Conservation (phyloP, 64 coral and sea anemone genomes). For the Platygyra sinensis region DNA sequence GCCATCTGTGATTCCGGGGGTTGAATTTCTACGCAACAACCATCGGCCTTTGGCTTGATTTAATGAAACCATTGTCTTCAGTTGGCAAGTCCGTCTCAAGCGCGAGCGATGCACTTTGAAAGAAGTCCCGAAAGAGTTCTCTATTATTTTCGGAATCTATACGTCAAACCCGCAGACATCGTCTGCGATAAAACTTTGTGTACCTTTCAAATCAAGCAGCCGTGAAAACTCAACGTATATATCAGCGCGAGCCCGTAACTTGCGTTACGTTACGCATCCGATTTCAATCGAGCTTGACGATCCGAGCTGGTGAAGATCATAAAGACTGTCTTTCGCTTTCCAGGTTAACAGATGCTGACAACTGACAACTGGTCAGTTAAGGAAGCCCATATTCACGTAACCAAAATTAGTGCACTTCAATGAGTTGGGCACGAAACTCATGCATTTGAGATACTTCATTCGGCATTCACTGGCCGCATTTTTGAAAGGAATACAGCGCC, state of each 20-base stretch:
- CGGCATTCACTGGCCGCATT: conserved; percentile 49
- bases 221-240: conserved; percentile 14
- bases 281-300: conserved; percentile 2
- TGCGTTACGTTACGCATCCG: conserved; percentile 13
- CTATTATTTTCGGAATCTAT: conserved; percentile 4
- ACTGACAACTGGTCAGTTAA: conserved; percentile 17
- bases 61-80: conserved; percentile 12
- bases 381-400: conserved; percentile 15
- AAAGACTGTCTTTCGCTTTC: conserved; percentile 27
- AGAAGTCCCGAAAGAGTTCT: background rate
- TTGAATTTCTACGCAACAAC: background rate
- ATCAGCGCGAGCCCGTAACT: background rate
- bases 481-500: conserved; percentile 50
- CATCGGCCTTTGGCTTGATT: background rate
- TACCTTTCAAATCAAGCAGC: conserved; percentile 31
- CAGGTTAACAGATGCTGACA: background rate
- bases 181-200: conserved; percentile 30
- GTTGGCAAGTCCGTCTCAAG: background rate
- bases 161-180: background rate
- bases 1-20: background rate
- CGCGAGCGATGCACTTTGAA: background rate
- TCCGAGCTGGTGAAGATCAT: background rate
- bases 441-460: conserved; percentile 47
- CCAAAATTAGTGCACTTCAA: conserved; percentile 40
- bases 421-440: conserved; percentile 55